Conservation (phyloP, 2,113 vertebrate genomes). For the Asarcornis scutulata region DNA sequence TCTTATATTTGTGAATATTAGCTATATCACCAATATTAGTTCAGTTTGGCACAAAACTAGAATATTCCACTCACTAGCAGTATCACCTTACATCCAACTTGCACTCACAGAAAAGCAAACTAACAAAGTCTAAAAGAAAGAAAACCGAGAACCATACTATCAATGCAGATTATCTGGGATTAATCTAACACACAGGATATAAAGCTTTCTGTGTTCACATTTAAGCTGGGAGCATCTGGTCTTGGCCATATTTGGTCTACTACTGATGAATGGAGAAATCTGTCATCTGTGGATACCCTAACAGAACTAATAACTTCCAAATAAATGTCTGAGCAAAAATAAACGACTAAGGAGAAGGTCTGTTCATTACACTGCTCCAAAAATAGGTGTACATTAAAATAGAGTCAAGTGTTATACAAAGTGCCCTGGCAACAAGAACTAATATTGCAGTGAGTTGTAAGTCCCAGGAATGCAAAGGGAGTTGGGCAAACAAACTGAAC, state of each 20-base stretch:
- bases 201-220: conserved; percentile 34
- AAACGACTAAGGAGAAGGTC: conserved; percentile 72
- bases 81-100: neutral
- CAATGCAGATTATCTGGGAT: neutral
- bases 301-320: conserved; percentile 75
- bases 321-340: conserved; percentile 79
- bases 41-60: neutral
- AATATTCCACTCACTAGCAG: neutral
- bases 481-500: conserved; percentile 69
- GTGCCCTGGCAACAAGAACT: conserved; percentile 78
- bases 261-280: conserved; percentile 77
- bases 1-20: neutral
- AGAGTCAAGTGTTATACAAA: conserved; percentile 78
- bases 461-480: conserved; percentile 74
- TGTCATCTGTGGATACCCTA: conserved; percentile 74
- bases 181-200: neutral
- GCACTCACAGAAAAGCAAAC: neutral
- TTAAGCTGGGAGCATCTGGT: conserved; percentile 65
- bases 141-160: neutral
- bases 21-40: neutral
- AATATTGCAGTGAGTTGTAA: conserved; percentile 77
- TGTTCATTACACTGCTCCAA: conserved; percentile 76
- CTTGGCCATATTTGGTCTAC: conserved; percentile 82
- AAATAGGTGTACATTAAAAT: conserved; percentile 80
- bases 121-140: neutral